Base-by-base conservation (phyloP, 1,140 invertebrate genomes). In the Drosophila virilis region DNA sequence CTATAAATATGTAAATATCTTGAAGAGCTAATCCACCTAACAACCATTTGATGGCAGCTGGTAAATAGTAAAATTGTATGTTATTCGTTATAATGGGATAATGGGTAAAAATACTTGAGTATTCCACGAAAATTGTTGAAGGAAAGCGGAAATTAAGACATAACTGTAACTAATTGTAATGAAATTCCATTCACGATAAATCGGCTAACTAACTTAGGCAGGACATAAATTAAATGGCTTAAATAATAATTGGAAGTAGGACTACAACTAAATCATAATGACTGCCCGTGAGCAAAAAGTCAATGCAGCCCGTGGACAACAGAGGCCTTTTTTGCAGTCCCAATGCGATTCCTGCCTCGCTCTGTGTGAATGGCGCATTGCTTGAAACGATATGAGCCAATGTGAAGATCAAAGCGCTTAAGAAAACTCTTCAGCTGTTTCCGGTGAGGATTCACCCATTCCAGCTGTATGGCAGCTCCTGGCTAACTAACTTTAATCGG, bases 201-300 rank as follows among this genome's bases (percentile, higher is more conserved):
- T 42, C 54, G 2, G 12, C 54, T 57, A 57, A 57, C 37, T 58
- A 67, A 67, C 12, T 17, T 9, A 51, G 15, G 10, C 8, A 35
- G 46, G 33, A 61, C 33, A 64, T 48, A 64, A 64, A 40, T 64
- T 54, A 45, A 50, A 32, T 69, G 60, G 57, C 48, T 83, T 82
- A 77, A 69, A 73, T 43, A 4, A 62, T 75, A 71, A 52, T 54
- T 48, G 40, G 60, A 51, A 67, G 61, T 64, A 50, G 43, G 50
- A 46, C 45, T 76, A 58, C 57, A 45, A 38, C 33, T 80, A 80
- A 69, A 66, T 62, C 40, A 66, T 74, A 81, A 74, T 86, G 84
- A 88, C 83, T 86, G 75, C 55, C 64, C 76, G 73, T 78, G 83
- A 74, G 66, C 82, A 75, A 48, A 67, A 55, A 77, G 61, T 52